Conservation (phyloP, 2,888 invertebrate species). For the Caenorhabditis zanzibari region DNA sequence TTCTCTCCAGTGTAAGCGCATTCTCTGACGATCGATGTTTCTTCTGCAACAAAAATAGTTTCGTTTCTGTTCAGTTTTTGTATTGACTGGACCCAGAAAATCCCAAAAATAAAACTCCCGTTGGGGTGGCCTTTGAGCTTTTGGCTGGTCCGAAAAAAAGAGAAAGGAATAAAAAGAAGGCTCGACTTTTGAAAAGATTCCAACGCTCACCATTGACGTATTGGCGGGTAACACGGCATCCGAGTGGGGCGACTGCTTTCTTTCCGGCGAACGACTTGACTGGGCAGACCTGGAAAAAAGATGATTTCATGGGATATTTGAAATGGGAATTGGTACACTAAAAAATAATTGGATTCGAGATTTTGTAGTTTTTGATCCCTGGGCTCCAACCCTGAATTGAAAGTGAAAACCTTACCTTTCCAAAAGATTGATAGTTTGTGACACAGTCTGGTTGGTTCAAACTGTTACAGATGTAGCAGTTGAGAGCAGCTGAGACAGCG, state of each 20-base stretch:
- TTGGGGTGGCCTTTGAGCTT: background rate
- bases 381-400: too few species aligned
- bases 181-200: conserved; percentile 33
- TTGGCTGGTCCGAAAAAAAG: conserved; percentile 8
- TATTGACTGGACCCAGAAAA: conserved; percentile 8
- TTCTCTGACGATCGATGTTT: conserved; percentile 71
- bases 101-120: background rate
- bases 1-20: conserved; percentile 77
- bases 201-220: conserved; percentile 62
- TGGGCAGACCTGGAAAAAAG: conserved; percentile 63
- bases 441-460: conserved; percentile 64
- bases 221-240: conserved; percentile 69
- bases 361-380: background rate
- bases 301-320: background rate
- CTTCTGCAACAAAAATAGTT: conserved; percentile 63
- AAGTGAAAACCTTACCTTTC: conserved; percentile 33
- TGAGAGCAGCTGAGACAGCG: conserved; percentile 51
- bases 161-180: conserved; percentile 15
- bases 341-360: background rate
- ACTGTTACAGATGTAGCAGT: conserved; percentile 72
- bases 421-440: conserved; percentile 49
- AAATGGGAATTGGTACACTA: background rate
- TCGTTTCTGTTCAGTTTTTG: conserved; percentile 1
- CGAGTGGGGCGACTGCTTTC: conserved; percentile 68
- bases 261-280: conserved; percentile 65